Evolutionary conservation across 2,888 invertebrate species (phyloP), one percentile per base, ranked within the genome.

Genomic region (Caenorhabditis macrosperma): DNA sequence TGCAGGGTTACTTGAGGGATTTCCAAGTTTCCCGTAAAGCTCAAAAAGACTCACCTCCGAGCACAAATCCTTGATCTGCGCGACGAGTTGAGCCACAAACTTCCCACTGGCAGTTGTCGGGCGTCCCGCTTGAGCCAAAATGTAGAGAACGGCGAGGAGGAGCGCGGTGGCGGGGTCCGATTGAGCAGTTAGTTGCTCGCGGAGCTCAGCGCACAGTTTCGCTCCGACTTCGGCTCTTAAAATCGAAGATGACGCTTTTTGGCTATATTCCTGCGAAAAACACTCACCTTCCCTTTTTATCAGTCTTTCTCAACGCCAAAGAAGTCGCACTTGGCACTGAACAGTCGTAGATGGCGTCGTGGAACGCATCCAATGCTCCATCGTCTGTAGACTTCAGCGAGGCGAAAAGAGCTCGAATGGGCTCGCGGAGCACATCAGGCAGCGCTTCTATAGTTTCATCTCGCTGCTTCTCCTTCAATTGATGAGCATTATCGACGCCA

Each of bases 61-160:
- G 17, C 71, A 72, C 15, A 28, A 15, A 44, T 63, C 78, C 35
- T 63, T 72, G 24, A 78, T 72, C 44, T 78, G 72, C n/a, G 75
- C 55, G 48, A 87, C 66, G 20, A 88, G 67, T 35, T 94, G 93
- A 0, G 95, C 94, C 12, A 98, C 95, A 92, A 96, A 96, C 91
- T 95, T 94, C 0, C 98, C 98, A 28, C 97, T 96, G 15, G 96
- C 96, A 0, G 78, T 75, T 46, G 71, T 78, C 7, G 85, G 82
- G 24, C 64, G 57, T n/a, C 77, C 82, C 12, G 52, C 48, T 35
- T 77, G 61, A 15, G 83, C 82, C 0, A 80, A 30, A 20, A 83
- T 46, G 54, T 78, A 68, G 7, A 85, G 78, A 9, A 85, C 78
- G 15, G 55, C 30, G 1, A 82, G 59, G 2, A 85, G 67, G 5